Base-by-base conservation (phyloP, 1,140 invertebrate genomes). In the Conopomorpha cramerella region DNA sequence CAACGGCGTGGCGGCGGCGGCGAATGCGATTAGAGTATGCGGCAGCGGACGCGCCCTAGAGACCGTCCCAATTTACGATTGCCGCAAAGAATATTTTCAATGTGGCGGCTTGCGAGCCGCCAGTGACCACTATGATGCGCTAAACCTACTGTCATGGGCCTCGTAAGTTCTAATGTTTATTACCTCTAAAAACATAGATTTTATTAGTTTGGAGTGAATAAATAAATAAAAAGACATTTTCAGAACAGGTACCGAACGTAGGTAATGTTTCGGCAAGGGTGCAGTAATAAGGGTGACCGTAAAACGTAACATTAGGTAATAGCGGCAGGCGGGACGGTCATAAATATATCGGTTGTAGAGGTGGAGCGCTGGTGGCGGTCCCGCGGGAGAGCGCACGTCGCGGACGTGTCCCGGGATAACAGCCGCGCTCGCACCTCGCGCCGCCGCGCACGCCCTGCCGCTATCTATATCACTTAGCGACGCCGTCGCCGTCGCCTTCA, bases 231-330 rank as follows among this genome's bases (percentile, higher is more conserved):
- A n/a, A n/a, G n/a, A n/a, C 41, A 49, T 41, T 26, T 16, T 34
- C 45, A 30, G 11, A 12, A 18, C 40, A 35, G 30, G 17, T 39
- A 48, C 39, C 30, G 46, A 34, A 48, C 39, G 43, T 38, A 47
- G 47, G 46, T 45, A 46, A 47, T 46, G 46, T 45, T 44, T 46
- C 50, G 49, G 54, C 42, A 50, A 50, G 51, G 53, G 46, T 53
- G 55, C 57, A 63, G 67, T 72, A 74, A 74, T 72, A 74, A 72
- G 70, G 70, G 59, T 60, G 43, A 64, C 61, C 70, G 68, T 74
- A 74, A 74, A 74, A 74, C 50, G 70, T 70, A 58, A 70, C 70
- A 74, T 72, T 70, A 74, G 65, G 67, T 68, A 70, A 67, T 51
- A 59, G 65, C 58, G 62, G 67, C 64, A 71, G 67, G 63, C 67